A percentile compares a stretch with the other conserved stretches of the same genome.
Conservation (phyloP, 37 sponge, comb jelly and placozoan species). For the Bolinopsis microptera region DNA sequence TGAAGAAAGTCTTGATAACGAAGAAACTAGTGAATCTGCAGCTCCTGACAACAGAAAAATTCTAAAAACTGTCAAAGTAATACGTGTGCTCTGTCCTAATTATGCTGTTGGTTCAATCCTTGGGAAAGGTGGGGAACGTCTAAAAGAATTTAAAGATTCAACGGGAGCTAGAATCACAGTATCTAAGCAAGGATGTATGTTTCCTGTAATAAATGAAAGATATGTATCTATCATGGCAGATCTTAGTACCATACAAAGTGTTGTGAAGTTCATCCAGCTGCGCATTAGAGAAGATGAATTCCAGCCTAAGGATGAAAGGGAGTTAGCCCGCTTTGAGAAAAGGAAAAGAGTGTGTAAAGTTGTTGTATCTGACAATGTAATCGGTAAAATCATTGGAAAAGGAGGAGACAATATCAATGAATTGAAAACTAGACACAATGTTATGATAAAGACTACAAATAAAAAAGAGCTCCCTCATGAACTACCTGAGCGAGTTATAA, state of each 20-base stretch:
- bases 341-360: constrained; percentile 13
- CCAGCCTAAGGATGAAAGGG: neutral
- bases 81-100: neutral
- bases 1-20: neutral
- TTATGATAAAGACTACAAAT: neutral
- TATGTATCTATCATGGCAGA: constrained; percentile 20
- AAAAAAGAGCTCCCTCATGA: neutral
- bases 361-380: constrained; percentile 40
- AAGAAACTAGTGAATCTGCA: neutral
- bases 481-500: constrained; percentile 28
- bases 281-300: neutral
- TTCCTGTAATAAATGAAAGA: constrained; percentile 13
- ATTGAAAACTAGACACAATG: neutral
- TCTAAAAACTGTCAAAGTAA: constrained; percentile 7
- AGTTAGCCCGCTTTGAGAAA: neutral
- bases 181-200: constrained; percentile 5
- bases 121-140: neutral
- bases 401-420: constrained; percentile 6
- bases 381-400: constrained; percentile 5
- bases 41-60: constrained; percentile 5
- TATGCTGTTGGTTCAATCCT: neutral
- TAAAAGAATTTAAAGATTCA: constrained; percentile 6
- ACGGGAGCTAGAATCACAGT: neutral
- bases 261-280: neutral
- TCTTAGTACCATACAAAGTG: neutral